These are phyloP conservation scores for Podargus strigoides DNA, from an alignment of 2,797 vertebrate species.

Conservation along the genomic window DNA sequence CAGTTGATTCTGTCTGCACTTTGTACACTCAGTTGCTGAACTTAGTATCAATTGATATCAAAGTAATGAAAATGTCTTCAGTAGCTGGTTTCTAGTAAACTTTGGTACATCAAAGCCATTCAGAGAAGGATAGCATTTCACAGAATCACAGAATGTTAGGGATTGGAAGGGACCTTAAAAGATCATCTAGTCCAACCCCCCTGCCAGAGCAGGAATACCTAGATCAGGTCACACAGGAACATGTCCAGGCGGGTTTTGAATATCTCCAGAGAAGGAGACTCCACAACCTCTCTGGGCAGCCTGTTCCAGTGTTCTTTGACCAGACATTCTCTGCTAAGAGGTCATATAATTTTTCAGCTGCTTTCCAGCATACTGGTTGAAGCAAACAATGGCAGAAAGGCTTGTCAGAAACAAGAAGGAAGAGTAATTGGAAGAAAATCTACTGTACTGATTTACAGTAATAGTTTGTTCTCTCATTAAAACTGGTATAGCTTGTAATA, in stretches of 20 bases:
- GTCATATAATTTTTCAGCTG: background rate
- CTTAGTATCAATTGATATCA: background rate
- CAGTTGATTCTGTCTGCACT: background rate
- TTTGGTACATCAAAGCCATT: background rate
- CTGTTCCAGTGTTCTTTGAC: too few relatives aligned
- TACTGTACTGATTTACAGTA: background rate
- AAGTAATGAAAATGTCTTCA: background rate
- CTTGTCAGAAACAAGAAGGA: background rate
- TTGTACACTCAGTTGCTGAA: background rate
- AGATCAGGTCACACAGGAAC: too few relatives aligned
- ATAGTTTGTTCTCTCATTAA: background rate
- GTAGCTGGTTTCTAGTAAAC: background rate
- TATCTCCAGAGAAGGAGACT: too few relatives aligned
- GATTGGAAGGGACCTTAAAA: too few relatives aligned
- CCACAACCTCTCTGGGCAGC: too few relatives aligned
- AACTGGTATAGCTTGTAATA: background rate
- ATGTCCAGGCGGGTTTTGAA: too few relatives aligned
- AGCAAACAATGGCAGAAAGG: background rate
- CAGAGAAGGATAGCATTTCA: background rate
- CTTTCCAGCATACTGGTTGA: background rate
- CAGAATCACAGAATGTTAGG: too few relatives aligned
- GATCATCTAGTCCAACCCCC: too few relatives aligned
- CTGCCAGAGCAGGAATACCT: too few relatives aligned
- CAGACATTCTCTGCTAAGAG: background rate
- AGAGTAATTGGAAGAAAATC: background rate